These are phyloP conservation scores for Poeciliopsis infans DNA, from an alignment of 2,797 vertebrate species.

Conservation along the genomic window DNA sequence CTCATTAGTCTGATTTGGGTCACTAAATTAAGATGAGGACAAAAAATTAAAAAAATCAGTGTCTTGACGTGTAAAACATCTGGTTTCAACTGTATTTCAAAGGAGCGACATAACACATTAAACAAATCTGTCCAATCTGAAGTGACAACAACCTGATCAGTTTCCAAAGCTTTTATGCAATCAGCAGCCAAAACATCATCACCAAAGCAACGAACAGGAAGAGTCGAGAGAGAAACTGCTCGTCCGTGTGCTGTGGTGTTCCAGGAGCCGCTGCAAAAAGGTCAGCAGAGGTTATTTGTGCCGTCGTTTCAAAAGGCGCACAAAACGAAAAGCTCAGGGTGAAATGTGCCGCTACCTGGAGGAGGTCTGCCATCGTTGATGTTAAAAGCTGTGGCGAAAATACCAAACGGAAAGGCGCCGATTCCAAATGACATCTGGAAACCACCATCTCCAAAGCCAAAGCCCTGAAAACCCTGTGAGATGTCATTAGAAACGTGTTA, in stretches of 20 bases:
- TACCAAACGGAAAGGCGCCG: slow-evolving; percentile 97
- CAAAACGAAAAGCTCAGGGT: neutral
- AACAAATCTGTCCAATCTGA: neutral
- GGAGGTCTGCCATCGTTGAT: slow-evolving; percentile 97
- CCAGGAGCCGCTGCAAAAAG: slow-evolving; percentile 90
- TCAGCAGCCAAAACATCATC: slow-evolving; percentile 99
- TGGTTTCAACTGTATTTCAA: neutral
- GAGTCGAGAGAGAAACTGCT: slow-evolving; percentile 97
- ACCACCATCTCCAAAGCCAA: slow-evolving; percentile 97
- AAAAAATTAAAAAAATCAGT: neutral
- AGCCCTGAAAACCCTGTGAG: slow-evolving; percentile 96
- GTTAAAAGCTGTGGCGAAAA: slow-evolving; percentile 98
- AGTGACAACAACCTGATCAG: neutral
- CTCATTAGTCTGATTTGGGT: slow-evolving; percentile 9
- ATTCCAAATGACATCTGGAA: slow-evolving; percentile 99
- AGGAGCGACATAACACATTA: neutral
- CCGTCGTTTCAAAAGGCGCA: neutral
- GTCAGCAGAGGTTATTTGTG: slow-evolving; percentile 24
- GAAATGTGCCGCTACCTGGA: slow-evolving; percentile 82
- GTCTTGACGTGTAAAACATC: neutral
- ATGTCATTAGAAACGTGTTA: neutral
- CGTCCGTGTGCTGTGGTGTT: slow-evolving; percentile 95
- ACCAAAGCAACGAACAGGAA: slow-evolving; percentile 97
- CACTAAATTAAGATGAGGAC: neutral
- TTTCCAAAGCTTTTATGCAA: slow-evolving; percentile 81